phyloP scores from a whole-genome alignment of 2,888 invertebrate genomes.

The Rotaria sp. region DNA sequence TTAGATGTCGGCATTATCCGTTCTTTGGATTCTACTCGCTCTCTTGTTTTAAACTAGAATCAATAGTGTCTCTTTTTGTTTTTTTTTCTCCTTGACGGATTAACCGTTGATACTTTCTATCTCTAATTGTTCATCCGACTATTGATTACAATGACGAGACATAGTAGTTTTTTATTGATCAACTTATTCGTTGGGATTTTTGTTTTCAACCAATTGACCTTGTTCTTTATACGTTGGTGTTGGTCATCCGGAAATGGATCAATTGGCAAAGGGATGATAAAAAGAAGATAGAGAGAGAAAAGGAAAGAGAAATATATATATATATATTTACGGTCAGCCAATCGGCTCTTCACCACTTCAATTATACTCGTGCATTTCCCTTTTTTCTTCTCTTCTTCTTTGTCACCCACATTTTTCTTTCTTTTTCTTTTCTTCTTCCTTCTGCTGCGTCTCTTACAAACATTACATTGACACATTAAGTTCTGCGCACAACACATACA shows the following conservation, averaged over 20 bases:
- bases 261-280: not conserved
- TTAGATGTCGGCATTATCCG: not conserved
- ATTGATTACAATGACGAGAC: slow-evolving; percentile 9
- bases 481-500: not conserved
- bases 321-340: not conserved
- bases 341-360: not conserved
- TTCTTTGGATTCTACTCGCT: not conserved
- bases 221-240: not conserved
- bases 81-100: not conserved
- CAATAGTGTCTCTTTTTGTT: not conserved
- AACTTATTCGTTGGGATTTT: not conserved
- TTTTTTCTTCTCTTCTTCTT: slow-evolving; percentile 1
- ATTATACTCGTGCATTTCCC: not conserved
- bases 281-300: not conserved
- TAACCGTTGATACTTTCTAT: not conserved
- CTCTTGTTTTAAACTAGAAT: not conserved
- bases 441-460: slow-evolving; percentile 13
- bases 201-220: not conserved
- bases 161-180: too few species aligned
- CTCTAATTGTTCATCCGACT: slow-evolving; percentile 9
- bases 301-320: not conserved
- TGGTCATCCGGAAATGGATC: slow-evolving; percentile 13
- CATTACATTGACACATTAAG: slow-evolving; percentile 9
- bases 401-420: slow-evolving; percentile 20
- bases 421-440: not conserved